Base-by-base conservation (phyloP, 2,113 vertebrate species). In the Saguinus midas region DNA sequence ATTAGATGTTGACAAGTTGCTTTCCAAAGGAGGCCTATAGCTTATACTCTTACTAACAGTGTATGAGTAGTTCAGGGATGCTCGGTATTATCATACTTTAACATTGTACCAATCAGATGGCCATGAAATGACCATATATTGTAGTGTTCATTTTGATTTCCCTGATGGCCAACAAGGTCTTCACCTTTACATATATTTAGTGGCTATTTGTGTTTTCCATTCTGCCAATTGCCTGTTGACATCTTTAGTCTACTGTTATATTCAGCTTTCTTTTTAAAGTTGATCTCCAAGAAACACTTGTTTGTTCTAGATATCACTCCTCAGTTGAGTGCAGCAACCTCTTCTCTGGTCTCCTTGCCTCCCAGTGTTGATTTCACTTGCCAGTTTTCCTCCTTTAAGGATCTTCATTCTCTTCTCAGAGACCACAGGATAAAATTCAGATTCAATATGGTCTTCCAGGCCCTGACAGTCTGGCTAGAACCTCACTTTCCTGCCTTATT, bases 91-190 rank as follows among this genome's bases (percentile, higher is more conserved):
- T 37, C 48, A 80, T 35, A 75, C 14, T 75, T 80, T 12, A 40
- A 40, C 40, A 76, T 90, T 29, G 40, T 93, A 21, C 16, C 57
- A n/a, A 7, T 57, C 17, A 32, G 37, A 66, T 50, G 32, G 25
- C 14, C 55, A 43, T 86, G 64, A 82, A 85, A 78, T 66, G 73
- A 61, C 2, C 37, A 35, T 3, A 13, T 10, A 4, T 11, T 55
- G 21, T 52, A 29, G 58, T 37, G 73, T 84, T 95, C 58, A 86
- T 78, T 95, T 97, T 94, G 85, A 61, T 96, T 92, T 37, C 58
- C 48, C 23, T 72, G 40, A 50, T 86, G 61, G 73, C 25, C 81
- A 58, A 23, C 29, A 68, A 82, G 55, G 17, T 84, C 20, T n/a
- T 43, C 21, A 32, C 50, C 25, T 83, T 90, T 35, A 61, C 3